phyloP scores from a whole-genome alignment of 2,888 invertebrate genomes.

The Julus scandinavius region DNA sequence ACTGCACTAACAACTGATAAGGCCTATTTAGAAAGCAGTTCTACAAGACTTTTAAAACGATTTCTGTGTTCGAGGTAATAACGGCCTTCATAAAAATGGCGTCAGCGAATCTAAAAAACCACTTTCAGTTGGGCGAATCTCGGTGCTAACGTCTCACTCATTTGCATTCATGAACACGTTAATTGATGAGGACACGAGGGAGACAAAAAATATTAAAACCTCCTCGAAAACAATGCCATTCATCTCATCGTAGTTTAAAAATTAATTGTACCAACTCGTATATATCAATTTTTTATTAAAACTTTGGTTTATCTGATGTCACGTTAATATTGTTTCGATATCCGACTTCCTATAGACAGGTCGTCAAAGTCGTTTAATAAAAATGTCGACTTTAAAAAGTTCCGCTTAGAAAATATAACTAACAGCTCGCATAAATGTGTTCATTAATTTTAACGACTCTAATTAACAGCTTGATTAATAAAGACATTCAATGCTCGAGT shows the following conservation, averaged over 20 bases:
- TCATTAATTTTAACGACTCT: background rate
- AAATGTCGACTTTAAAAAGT: background rate
- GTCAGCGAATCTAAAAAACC: conserved; percentile 45
- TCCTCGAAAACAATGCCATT: background rate
- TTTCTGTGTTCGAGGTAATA: conserved; percentile 56
- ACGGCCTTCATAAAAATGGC: conserved; percentile 55
- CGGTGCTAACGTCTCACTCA: conserved; percentile 26
- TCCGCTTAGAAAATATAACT: too few relatives aligned
- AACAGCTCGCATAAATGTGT: background rate
- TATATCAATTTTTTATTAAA: conserved; percentile 1
- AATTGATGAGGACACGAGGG: background rate
- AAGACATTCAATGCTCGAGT: background rate
- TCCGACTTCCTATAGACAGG: background rate
- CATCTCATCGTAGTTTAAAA: background rate
- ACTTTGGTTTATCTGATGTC: background rate
- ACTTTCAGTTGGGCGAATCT: background rate
- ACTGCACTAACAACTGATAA: conserved; percentile 54
- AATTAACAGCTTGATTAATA: background rate
- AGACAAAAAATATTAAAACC: background rate
- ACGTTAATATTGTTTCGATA: background rate
- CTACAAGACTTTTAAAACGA: conserved; percentile 53
- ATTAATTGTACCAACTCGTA: background rate
- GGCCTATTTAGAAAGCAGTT: conserved; percentile 55
- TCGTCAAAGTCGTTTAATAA: background rate
- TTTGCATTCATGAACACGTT: conserved; percentile 28